A percentile compares a stretch with the other conserved stretches of the same genome.
Evolutionary conservation across 2,113 vertebrate species (phyloP).

Genomic region (Coturnix japonica): DNA sequence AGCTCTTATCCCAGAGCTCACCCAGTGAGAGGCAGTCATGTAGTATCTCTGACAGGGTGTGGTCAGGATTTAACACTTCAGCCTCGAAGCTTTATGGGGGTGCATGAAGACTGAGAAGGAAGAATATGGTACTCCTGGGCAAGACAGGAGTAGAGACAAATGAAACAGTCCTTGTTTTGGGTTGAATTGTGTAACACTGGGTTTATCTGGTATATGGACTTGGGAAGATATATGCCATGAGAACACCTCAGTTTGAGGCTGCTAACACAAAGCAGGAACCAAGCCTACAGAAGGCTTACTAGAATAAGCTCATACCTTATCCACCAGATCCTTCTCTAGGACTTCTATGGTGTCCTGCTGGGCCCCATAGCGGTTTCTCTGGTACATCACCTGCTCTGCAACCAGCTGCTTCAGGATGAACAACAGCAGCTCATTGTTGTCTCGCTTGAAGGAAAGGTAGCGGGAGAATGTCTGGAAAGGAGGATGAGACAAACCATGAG

Average conservation of each 20-base stretch:
- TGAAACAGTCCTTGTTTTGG: neutral
- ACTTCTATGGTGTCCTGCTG: conserved; percentile 92
- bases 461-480: conserved; percentile 88
- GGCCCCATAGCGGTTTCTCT: conserved; percentile 92
- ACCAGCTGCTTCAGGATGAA: conserved; percentile 97
- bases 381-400: conserved; percentile 91
- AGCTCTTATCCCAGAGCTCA: neutral
- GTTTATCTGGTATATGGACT: neutral
- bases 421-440: conserved; percentile 97
- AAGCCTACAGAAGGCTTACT: neutral
- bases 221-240: neutral
- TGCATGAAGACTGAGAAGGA: neutral
- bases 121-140: neutral
- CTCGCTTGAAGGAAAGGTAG: conserved; percentile 92
- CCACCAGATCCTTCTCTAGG: conserved; percentile 91
- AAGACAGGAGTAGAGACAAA: neutral
- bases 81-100: neutral
- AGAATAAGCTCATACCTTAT: conserved; percentile 82
- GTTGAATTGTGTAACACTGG: neutral
- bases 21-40: neutral
- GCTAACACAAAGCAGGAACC: neutral
- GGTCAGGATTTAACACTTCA: neutral
- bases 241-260: neutral
- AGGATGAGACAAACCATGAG: neutral
- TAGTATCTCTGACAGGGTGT: neutral